A percentile compares a stretch with the other conserved stretches of the same genome.
These are phyloP conservation scores for Wasmannia auropunctata DNA, from an alignment of 1,140 invertebrate genomes.

Conservation along the genomic window DNA sequence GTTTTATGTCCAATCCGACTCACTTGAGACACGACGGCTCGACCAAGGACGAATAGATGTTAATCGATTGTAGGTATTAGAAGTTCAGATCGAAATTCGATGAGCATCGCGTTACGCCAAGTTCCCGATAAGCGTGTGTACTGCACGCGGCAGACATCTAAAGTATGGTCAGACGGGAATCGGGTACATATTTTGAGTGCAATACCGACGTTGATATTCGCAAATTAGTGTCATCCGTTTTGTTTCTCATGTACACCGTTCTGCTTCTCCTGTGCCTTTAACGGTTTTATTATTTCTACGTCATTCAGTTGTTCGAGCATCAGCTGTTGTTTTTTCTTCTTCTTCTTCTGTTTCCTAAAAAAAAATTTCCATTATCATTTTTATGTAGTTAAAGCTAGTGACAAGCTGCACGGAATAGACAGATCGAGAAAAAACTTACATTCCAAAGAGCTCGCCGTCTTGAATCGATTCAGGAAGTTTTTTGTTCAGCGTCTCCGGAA, in stretches of 20 bases:
- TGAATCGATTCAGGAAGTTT: conserved; percentile 91
- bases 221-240: conserved; percentile 74
- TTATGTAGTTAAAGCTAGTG: background rate
- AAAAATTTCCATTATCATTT: conserved; percentile 18
- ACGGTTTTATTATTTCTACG: conserved; percentile 75
- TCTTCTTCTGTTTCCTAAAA: conserved; percentile 70
- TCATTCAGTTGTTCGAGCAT: conserved; percentile 74
- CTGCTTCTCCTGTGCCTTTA: conserved; percentile 78
- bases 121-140: background rate
- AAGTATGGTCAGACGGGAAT: conserved; percentile 57
- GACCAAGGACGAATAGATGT: background rate
- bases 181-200: conserved; percentile 69
- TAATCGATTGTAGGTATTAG: conserved; percentile 22
- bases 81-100: conserved; percentile 20
- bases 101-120: background rate
- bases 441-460: conserved; percentile 90
- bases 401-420: background rate
- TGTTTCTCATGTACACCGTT: conserved; percentile 81
- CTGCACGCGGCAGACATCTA: conserved; percentile 39
- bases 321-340: conserved; percentile 74
- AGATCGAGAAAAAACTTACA: conserved; percentile 78
- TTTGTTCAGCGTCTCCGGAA: conserved; percentile 92
- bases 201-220: conserved; percentile 32
- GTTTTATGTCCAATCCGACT: background rate
- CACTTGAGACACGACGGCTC: background rate